Conservation (phyloP, 2,797 vertebrate genomes). For the Ambastaia sidthimunki region DNA sequence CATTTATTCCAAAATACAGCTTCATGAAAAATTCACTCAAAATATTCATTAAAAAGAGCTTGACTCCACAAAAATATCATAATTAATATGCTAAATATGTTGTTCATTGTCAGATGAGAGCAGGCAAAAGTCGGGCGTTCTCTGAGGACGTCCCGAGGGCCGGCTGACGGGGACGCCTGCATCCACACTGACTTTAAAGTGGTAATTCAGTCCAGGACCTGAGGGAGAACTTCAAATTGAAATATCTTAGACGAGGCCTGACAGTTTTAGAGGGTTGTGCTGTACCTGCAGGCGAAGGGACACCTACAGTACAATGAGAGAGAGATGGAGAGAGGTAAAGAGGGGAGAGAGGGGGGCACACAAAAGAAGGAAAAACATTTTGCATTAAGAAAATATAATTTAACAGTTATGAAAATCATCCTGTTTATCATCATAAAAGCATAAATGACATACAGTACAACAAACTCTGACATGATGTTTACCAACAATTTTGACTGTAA, state of each 20-base stretch:
- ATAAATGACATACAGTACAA: too few relatives aligned
- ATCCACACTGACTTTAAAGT: constrained; percentile 73
- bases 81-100: constrained; percentile 57
- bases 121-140: constrained; percentile 34
- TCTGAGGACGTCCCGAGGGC: constrained; percentile 68
- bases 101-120: constrained; percentile 59
- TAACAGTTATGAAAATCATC: too few relatives aligned
- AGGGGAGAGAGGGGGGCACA: not conserved
- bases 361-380: too few relatives aligned
- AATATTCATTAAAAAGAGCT: constrained; percentile 4
- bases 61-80: constrained; percentile 45
- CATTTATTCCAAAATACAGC: not conserved
- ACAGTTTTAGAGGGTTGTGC: constrained; percentile 60
- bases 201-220: constrained; percentile 70
- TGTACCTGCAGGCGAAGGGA: constrained; percentile 26
- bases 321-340: not conserved
- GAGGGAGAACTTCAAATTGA: constrained; percentile 74
- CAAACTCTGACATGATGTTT: too few relatives aligned
- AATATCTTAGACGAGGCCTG: constrained; percentile 74
- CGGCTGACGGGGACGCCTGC: constrained; percentile 41
- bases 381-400: too few relatives aligned
- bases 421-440: too few relatives aligned
- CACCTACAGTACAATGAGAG: not conserved
- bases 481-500: too few relatives aligned
- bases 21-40: constrained; percentile 27